phyloP scores from a whole-genome alignment of 1,140 invertebrate genomes.

The Palaemon carinicauda region DNA sequence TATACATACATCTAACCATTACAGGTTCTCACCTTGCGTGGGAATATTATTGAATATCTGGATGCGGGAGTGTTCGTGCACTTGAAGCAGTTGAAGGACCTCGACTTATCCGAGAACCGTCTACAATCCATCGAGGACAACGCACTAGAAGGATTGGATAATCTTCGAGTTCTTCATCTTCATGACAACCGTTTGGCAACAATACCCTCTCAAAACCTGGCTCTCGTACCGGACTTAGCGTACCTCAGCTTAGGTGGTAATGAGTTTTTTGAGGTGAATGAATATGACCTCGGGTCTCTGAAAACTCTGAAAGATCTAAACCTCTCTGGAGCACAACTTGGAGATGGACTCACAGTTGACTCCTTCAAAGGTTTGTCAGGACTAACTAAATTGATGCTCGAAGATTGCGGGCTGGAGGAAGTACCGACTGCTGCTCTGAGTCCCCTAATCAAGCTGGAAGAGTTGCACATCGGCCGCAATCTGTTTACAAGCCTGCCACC shows the following conservation, averaged over 20 bases:
- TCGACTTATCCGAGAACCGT: slow-evolving; percentile 57
- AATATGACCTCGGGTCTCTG: slow-evolving; percentile 41
- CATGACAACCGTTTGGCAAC: slow-evolving; percentile 38
- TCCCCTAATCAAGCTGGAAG: slow-evolving; percentile 49
- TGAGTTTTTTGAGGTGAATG: slow-evolving; percentile 35
- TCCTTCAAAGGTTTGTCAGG: slow-evolving; percentile 44
- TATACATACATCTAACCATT: background rate
- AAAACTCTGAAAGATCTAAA: slow-evolving; percentile 48
- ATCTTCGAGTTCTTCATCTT: slow-evolving; percentile 49
- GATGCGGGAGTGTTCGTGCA: slow-evolving; percentile 43
- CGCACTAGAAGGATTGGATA: slow-evolving; percentile 33
- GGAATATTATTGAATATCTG: slow-evolving; percentile 45
- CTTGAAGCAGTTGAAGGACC: slow-evolving; percentile 38
- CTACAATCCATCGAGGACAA: slow-evolving; percentile 42
- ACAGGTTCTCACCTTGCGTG: slow-evolving; percentile 54
- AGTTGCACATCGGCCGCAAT: slow-evolving; percentile 54
- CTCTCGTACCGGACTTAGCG: slow-evolving; percentile 51
- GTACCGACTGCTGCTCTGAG: slow-evolving; percentile 52
- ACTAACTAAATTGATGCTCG: slow-evolving; percentile 41
- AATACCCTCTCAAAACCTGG: slow-evolving; percentile 48
- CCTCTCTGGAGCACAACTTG: slow-evolving; percentile 40
- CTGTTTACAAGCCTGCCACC: slow-evolving; percentile 43
- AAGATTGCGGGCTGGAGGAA: slow-evolving; percentile 42
- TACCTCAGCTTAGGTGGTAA: slow-evolving; percentile 54
- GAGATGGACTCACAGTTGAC: slow-evolving; percentile 25